These are phyloP conservation scores for Sinocyclocheilus maitianheensis DNA, from an alignment of 2,113 vertebrate species.

Conservation along the genomic window DNA sequence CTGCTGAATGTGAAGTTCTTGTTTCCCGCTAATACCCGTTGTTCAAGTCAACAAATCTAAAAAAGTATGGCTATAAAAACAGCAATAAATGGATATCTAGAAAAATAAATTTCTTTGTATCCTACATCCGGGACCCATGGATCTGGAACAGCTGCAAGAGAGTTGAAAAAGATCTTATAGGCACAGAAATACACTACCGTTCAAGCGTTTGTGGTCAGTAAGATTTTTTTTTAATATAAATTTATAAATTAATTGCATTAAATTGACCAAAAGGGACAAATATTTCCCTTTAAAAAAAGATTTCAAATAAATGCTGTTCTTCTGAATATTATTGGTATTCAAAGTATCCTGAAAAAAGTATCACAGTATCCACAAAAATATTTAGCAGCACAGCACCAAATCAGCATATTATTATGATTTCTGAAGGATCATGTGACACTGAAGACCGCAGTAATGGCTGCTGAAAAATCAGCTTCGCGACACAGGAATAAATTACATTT, in stretches of 20 bases:
- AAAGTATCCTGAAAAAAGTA: too few relatives aligned
- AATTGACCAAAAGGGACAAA: too few relatives aligned
- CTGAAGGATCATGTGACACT: constrained; percentile 1
- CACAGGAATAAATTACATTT: too few relatives aligned
- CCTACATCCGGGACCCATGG: constrained; percentile 79
- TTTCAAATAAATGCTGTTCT: too few relatives aligned
- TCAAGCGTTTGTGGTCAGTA: not conserved
- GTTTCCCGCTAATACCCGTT: constrained; percentile 23
- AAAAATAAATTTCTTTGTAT: constrained; percentile 39
- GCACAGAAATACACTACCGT: not conserved
- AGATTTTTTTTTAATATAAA: not conserved
- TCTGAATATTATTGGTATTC: too few relatives aligned
- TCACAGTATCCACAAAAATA: too few relatives aligned
- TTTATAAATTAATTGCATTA: too few relatives aligned
- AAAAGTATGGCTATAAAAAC: constrained; percentile 43
- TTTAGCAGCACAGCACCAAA: not conserved
- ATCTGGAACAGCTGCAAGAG: constrained; percentile 78
- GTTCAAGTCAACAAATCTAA: constrained; percentile 19
- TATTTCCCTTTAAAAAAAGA: too few relatives aligned
- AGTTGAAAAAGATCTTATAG: constrained; percentile 29
- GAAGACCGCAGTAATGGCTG: not conserved
- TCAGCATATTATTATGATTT: not conserved
- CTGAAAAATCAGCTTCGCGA: not conserved
- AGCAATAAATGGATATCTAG: constrained; percentile 47
- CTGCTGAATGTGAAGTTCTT: constrained; percentile 41